Base-by-base conservation (phyloP, 2,888 invertebrate genomes). In the Carterocephalus palaemon region DNA sequence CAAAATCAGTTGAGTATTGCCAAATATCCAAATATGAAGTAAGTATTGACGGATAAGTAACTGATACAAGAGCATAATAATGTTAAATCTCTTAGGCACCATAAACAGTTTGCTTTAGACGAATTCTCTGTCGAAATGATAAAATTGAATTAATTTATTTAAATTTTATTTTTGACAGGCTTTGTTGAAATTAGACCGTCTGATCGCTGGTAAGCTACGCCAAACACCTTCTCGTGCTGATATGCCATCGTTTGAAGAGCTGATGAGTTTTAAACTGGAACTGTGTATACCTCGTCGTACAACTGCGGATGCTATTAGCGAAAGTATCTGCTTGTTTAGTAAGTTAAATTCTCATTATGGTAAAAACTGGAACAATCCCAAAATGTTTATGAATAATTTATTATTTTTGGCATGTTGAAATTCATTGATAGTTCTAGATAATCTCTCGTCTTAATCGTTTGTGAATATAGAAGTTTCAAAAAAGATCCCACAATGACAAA, bases 221-320 rank as follows among this genome's bases (percentile, higher is more conserved):
- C 46, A 32, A 1, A 46, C 52, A 4, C 79, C 77, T 3, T 47
- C 49, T 43, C 54, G 62, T 3, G 46, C 22, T 15, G 63, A 67
- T 0, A 68, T 83, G 72, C 83, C 81, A 1, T 71, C 76, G 0
- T 48, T 57, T 1, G 50, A 52, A 3, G 82, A 83, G 46, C 48
- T 82, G 15, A 67, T 60, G 49, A 81, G 80, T 48, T 75, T 82
- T 13, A 57, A 64, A 19, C 52, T 80, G 13, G 81, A 83, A 41
- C 48, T 82, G 2, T 81, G 81, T 46, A 65, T 70, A 0, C 67
- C 79, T 61, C 64, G 12, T 1, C 5, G 24, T 2, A 12, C 32
- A 12, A 16, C 23, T 10, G n/a, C 23, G 8, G 17, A 4, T 15
- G n/a, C 5, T 31, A 5, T 16, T 7, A 16, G 12, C 6, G 10